Evolutionary conservation across 2,888 invertebrate genomes (phyloP).

Genomic region (Lepidocyrtinus sp.): DNA sequence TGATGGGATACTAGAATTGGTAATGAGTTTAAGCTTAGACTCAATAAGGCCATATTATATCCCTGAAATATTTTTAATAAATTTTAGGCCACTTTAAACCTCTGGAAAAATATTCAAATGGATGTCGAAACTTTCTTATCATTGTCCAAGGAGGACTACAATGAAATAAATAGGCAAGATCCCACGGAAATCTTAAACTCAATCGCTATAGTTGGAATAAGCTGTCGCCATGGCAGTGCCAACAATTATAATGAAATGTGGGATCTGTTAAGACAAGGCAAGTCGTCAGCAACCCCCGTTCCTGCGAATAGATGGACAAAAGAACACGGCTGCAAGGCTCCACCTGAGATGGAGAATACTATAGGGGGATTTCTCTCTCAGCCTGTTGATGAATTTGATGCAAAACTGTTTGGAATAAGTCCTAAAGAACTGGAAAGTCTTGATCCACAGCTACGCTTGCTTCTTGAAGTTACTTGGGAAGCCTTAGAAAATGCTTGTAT

Average conservation of each 20-base stretch:
- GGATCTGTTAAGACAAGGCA: conserved; percentile 22
- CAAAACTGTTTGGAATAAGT: conserved; percentile 47
- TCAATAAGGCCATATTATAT: no score
- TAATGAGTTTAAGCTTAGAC: no score
- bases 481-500: conserved; percentile 32
- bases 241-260: conserved; percentile 40
- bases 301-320: conserved; percentile 21
- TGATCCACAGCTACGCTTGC: conserved; percentile 32
- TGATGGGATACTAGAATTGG: no score
- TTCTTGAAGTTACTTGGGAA: conserved; percentile 40
- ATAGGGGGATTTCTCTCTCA: conserved; percentile 40
- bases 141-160: no score
- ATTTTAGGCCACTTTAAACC: no score
- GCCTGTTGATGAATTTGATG: conserved; percentile 49
- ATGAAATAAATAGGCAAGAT: no score
- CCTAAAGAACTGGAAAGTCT: conserved; percentile 47
- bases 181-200: no score
- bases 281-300: background rate
- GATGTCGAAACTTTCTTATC: no score
- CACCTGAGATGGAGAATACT: conserved; percentile 1
- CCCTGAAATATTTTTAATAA: no score
- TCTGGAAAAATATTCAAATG: no score
- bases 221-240: conserved; percentile 35
- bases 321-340: background rate
- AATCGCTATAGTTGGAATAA: conserved; percentile 46